These are phyloP conservation scores for Tricholauxania praeusta DNA, from an alignment of 2,888 invertebrate genomes.

Conservation along the genomic window DNA sequence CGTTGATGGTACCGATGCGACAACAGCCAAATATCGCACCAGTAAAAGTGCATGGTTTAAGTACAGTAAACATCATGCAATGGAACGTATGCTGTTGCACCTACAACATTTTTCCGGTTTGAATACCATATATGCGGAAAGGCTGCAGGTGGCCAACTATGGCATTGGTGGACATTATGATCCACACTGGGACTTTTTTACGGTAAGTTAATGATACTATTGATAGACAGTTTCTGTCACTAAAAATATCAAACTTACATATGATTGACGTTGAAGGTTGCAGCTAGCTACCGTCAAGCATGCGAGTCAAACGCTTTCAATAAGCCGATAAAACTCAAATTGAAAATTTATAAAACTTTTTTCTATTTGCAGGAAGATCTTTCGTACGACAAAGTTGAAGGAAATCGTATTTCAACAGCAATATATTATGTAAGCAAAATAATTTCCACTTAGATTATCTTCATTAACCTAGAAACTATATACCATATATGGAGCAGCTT, in stretches of 20 bases:
- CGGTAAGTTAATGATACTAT: slow-evolving; percentile 34
- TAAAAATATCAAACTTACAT: neutral
- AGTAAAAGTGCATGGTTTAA: slow-evolving; percentile 71
- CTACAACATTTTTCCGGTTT: slow-evolving; percentile 74
- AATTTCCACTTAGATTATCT: neutral
- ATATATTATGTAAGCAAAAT: slow-evolving; percentile 89
- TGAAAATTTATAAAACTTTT: neutral
- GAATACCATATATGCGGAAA: slow-evolving; percentile 72
- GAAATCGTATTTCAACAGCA: slow-evolving; percentile 96
- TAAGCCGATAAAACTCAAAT: neutral
- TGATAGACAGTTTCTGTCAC: neutral
- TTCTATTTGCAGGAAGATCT: slow-evolving; percentile 4
- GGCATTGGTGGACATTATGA: slow-evolving; percentile 80
- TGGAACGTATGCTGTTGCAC: slow-evolving; percentile 71
- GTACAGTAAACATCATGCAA: slow-evolving; percentile 48
- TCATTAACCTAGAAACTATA: neutral
- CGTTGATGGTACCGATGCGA: slow-evolving; percentile 86
- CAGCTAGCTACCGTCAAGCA: neutral
- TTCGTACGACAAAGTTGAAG: slow-evolving; percentile 67
- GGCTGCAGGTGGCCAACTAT: slow-evolving; percentile 77
- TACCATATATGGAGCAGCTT: too few species aligned
- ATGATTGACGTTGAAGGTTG: neutral
- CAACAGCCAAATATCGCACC: slow-evolving; percentile 79
- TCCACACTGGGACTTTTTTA: slow-evolving; percentile 72
- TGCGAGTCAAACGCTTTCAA: neutral